Base-by-base conservation (phyloP, 2,888 invertebrate genomes). In the Fragum fragum region DNA sequence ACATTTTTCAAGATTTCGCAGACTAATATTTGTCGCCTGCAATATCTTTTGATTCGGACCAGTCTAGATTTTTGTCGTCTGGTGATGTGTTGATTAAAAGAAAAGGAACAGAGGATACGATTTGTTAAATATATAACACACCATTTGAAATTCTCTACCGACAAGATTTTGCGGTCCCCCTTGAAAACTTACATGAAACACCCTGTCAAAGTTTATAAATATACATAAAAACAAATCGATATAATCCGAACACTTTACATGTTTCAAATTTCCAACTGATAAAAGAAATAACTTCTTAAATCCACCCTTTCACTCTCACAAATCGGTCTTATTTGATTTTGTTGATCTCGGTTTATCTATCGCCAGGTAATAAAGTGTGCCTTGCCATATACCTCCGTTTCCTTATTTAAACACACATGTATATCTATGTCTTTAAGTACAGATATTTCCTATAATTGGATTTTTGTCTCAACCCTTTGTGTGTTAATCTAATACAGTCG, bases 401-500 rank as follows among this genome's bases (percentile, higher is more conserved):
- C 47, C 47, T 47, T 47, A 47, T 47, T 47, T 14, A 47, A 47
- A 47, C 14, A 47, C 47, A 47, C 47, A 47, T 47, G 47, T 47
- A 36, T 6, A 16, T 47, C 7, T n/a, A n/a, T 3, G 47, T 47
- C 47, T 47, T 47, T 47, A 47, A 47, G 47, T 47, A 47, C 47
- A 47, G 47, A 47, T 47, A 47, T 47, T 47, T 47, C 47, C 47
- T 47, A 47, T 47, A 47, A 47, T 47, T 47, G 47, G 47, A 47
- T 47, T 47, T 47, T 47, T 47, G 47, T 47, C n/a, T 47, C 14
- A 47, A 47, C 47, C 47, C 47, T 47, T 47, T 14, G 9, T 14
- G 9, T 36, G 32, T 36, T 36, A 36, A 36, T n/a, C n/a, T n/a
- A n/a, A n/a, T n/a, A n/a, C n/a, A n/a, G n/a, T n/a, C n/a, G n/a